Base-by-base conservation (phyloP, 2,113 vertebrate genomes). In the Eublepharis macularius region DNA sequence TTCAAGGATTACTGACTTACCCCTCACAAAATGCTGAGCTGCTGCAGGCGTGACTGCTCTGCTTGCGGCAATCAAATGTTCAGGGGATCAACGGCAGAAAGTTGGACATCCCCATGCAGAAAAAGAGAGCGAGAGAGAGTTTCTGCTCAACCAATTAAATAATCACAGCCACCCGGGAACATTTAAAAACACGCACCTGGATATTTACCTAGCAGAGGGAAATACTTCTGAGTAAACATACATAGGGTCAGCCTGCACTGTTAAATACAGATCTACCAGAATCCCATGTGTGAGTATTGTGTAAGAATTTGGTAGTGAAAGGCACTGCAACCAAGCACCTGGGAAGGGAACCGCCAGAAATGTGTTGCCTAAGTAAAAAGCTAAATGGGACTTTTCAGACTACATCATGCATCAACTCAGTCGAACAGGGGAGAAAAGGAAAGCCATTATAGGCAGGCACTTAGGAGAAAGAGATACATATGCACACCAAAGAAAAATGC, bases 401-500 rank as follows among this genome's bases (percentile, higher is more conserved):
- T 95, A 93, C 92, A 90, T 94, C 87, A 87, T 84, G 85, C 86
- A 91, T 97, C 94, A 94, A 94, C 91, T 95, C 86, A 90, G 84
- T 77, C 51, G 68, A 94, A 32, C 43, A 93, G 92, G 95, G 90
- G 84, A 96, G 91, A 95, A 94, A 87, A 82, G 85, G 91, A 93
- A 87, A 93, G 95, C 92, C 90, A 93, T 86, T 94, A 94, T 82
- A 93, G 95, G 94, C 96, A 96, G 96, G 95, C 96, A 96, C 95
- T 97, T 96, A 96, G 83, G 92, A 96, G 96, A 97, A 97, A 96
- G 95, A 96, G 96, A 97, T 96, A 95, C 90, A 94, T 93, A 96
- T 84, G 93, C 94, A 95, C 84, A 94, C 95, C 94, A 94, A 94
- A 95, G 87, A 96, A 96, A 95, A 91, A 92, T 91, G 95, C 97